Conservation (phyloP, 2,888 invertebrate species). For the Rhimphoctona megacephalus region DNA sequence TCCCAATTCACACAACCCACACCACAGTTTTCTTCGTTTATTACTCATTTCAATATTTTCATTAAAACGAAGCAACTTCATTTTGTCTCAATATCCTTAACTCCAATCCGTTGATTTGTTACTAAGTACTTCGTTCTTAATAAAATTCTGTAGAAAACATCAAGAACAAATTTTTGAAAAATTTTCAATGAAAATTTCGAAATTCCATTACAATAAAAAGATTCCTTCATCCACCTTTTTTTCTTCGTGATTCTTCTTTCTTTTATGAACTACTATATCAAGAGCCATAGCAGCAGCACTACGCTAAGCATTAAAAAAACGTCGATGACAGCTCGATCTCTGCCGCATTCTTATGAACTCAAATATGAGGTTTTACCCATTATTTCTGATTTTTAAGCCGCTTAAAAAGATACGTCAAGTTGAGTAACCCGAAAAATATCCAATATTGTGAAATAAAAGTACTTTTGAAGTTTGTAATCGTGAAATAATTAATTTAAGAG, state of each 20-base stretch:
- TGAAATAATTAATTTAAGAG: neutral
- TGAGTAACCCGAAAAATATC: neutral
- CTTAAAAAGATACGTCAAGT: neutral
- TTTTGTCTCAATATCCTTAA: too few relatives aligned
- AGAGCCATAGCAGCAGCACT: too few relatives aligned
- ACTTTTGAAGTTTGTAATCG: neutral
- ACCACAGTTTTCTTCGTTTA: neutral
- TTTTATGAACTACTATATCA: too few relatives aligned
- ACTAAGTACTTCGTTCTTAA: neutral
- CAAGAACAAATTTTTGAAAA: neutral
- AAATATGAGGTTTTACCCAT: neutral
- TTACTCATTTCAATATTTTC: neutral
- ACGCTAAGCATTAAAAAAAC: too few relatives aligned
- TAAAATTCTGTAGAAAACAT: neutral
- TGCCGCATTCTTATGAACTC: neutral
- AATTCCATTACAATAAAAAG: neutral
- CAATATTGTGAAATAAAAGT: neutral
- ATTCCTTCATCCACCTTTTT: neutral
- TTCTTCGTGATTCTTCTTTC: too few relatives aligned
- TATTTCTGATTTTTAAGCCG: neutral
- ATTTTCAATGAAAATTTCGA: neutral
- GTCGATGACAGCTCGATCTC: too few relatives aligned
- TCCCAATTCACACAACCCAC: neutral
- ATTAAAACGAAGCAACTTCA: too few relatives aligned
- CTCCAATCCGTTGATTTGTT: too few relatives aligned